These are phyloP conservation scores for Cryptus viduatorius DNA, from an alignment of 2,888 invertebrate species.

Conservation along the genomic window DNA sequence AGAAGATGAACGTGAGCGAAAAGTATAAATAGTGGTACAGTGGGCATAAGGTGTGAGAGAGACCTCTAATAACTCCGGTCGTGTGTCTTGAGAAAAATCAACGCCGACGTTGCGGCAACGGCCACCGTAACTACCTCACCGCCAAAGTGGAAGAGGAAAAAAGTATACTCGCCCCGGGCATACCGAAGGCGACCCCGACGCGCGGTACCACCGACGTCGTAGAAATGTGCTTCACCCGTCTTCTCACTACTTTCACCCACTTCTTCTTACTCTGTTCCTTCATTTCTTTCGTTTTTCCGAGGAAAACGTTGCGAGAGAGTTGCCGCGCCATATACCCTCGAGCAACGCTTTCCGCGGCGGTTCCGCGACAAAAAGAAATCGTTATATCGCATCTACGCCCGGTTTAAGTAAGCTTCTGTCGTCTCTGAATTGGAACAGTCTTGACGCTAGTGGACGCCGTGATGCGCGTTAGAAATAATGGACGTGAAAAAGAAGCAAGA, in stretches of 20 bases:
- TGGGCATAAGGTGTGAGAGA: constrained; percentile 3
- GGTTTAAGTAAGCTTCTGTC: constrained; percentile 64
- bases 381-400: constrained; percentile 61
- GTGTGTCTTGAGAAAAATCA: constrained; percentile 54
- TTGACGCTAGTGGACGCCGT: neutral
- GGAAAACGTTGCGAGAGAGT: constrained; percentile 12
- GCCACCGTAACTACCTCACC: neutral
- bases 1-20: constrained; percentile 31
- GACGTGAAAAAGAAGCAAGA: constrained; percentile 6
- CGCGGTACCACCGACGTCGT: constrained; percentile 30
- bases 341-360: constrained; percentile 33
- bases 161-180: constrained; percentile 1
- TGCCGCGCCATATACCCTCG: constrained; percentile 18
- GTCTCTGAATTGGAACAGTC: constrained; percentile 70
- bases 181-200: constrained; percentile 10
- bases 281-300: constrained; percentile 51
- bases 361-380: constrained; percentile 70
- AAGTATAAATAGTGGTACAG: constrained; percentile 48
- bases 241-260: constrained; percentile 27
- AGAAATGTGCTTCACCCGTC: constrained; percentile 39
- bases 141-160: constrained; percentile 42
- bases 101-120: constrained; percentile 25
- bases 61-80: constrained; percentile 36
- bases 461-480: constrained; percentile 21
- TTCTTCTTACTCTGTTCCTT: constrained; percentile 34